phyloP scores from a whole-genome alignment of 1,140 invertebrate species.

The Trissolcus basalis region DNA sequence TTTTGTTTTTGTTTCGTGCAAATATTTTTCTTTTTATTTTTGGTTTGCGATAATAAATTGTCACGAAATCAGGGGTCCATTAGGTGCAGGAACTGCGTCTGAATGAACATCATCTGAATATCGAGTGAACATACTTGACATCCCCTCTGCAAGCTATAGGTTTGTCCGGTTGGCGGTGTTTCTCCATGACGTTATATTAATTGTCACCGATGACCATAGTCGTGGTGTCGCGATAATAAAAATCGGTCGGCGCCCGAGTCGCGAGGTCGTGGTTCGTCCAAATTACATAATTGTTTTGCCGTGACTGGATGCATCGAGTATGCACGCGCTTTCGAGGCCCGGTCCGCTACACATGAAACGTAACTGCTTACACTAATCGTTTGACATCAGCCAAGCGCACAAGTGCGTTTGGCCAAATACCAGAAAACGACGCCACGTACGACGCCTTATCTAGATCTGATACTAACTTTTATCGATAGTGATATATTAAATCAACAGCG shows the following conservation, averaged over 20 bases:
- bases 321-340: slow-evolving; percentile 25
- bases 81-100: no score
- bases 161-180: slow-evolving; percentile 37
- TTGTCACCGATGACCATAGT: slow-evolving; percentile 28
- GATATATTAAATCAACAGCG: slow-evolving; percentile 55
- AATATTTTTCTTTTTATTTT: no score
- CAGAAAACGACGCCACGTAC: slow-evolving; percentile 52
- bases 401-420: slow-evolving; percentile 53
- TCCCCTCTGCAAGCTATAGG: slow-evolving; percentile 20
- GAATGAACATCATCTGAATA: background rate
- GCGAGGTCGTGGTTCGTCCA: slow-evolving; percentile 11
- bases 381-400: slow-evolving; percentile 33
- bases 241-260: slow-evolving; percentile 13
- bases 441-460: slow-evolving; percentile 53
- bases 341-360: slow-evolving; percentile 24
- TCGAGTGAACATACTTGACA: slow-evolving; percentile 23
- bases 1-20: no score
- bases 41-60: no score
- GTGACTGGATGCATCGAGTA: slow-evolving; percentile 36
- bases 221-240: background rate
- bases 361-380: slow-evolving; percentile 33
- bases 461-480: slow-evolving; percentile 58
- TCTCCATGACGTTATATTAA: slow-evolving; percentile 31
- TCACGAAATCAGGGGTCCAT: no score
- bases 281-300: slow-evolving; percentile 47